phyloP scores from a whole-genome alignment of 2,797 vertebrate species.

The Hydrolagus colliei region DNA sequence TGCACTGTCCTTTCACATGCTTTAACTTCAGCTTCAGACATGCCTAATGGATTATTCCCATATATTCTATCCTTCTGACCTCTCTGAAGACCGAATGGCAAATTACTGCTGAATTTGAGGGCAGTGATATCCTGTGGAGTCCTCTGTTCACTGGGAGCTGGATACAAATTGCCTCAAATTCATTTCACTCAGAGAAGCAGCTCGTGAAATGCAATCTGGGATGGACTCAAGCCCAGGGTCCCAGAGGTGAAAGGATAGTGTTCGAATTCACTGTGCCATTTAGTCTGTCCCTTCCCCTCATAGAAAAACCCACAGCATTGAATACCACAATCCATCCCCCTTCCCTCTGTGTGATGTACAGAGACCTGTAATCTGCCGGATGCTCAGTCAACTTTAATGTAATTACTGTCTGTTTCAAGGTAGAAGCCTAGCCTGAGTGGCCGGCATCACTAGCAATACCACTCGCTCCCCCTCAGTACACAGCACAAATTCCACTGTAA shows the following conservation, averaged over 20 bases:
- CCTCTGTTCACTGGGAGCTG: neutral
- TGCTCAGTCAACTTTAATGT: constrained; percentile 10
- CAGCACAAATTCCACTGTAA: neutral
- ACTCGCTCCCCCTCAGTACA: too few species aligned
- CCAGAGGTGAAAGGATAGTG: neutral
- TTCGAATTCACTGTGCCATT: neutral
- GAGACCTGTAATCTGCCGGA: neutral
- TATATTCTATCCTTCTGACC: neutral
- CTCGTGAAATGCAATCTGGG: neutral
- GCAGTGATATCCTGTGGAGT: neutral
- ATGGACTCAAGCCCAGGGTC: neutral
- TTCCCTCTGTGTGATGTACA: neutral
- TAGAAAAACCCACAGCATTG: neutral
- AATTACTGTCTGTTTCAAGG: constrained; percentile 1
- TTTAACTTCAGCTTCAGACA: neutral
- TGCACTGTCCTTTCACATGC: too few species aligned
- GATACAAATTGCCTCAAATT: constrained; percentile 2
- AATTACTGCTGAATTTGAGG: constrained; percentile 21
- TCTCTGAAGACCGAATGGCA: constrained; percentile 13
- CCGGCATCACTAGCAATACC: neutral
- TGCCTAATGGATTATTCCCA: neutral
- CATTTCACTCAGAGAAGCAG: neutral
- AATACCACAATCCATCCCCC: neutral
- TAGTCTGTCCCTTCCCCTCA: neutral
- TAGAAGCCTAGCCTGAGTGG: constrained; percentile 11